A percentile compares a stretch with the other conserved stretches of the same genome.
These are phyloP conservation scores for Mongoloraphidia duomilia DNA, from an alignment of 2,888 invertebrate species.

Conservation along the genomic window DNA sequence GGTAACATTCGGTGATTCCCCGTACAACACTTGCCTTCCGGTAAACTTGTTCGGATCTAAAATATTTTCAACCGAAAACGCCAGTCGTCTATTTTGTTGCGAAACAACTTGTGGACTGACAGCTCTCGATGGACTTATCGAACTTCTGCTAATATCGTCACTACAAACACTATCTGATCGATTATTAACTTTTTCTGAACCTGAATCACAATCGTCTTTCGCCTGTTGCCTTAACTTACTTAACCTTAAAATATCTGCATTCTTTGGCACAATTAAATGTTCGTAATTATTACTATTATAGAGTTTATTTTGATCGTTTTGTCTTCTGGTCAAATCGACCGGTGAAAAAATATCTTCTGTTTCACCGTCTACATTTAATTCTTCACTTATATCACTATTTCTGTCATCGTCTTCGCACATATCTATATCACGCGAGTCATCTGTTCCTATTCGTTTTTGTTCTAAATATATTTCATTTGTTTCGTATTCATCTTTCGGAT, in stretches of 20 bases:
- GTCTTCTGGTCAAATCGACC: constrained; percentile 29
- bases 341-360: constrained; percentile 30
- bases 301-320: constrained; percentile 2
- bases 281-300: background rate
- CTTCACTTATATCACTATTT: constrained; percentile 23
- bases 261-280: background rate
- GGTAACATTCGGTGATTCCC: constrained; percentile 18
- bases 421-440: constrained; percentile 26
- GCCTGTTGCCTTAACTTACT: background rate
- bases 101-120: constrained; percentile 31
- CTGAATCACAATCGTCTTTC: constrained; percentile 8
- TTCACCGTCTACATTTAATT: constrained; percentile 28
- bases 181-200: constrained; percentile 15
- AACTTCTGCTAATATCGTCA: constrained; percentile 26
- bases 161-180: constrained; percentile 33
- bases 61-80: constrained; percentile 84
- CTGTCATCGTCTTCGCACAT: constrained; percentile 24
- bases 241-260: background rate
- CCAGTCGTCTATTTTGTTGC: constrained; percentile 50
- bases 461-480: constrained; percentile 21
- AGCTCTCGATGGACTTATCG: constrained; percentile 24
- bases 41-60: constrained; percentile 84
- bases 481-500: background rate
- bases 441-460: constrained; percentile 22
- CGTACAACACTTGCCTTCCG: constrained; percentile 38